These are phyloP conservation scores for Sminthurides aquaticus DNA, from an alignment of 2,888 invertebrate genomes.

Conservation along the genomic window DNA sequence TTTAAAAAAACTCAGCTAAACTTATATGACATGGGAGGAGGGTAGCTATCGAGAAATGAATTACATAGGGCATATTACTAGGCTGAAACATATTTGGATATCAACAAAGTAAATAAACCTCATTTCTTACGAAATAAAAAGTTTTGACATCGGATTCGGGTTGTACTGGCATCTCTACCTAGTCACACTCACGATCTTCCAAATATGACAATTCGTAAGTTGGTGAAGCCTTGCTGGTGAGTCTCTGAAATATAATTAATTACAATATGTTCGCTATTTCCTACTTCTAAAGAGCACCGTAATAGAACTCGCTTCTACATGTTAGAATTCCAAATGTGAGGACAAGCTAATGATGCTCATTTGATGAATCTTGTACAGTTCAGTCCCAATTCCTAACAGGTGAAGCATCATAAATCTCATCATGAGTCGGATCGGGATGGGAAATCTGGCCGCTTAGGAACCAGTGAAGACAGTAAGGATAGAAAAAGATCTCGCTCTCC, in stretches of 20 bases:
- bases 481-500: constrained; percentile 6
- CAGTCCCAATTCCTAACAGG: constrained; percentile 40
- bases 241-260: constrained; percentile 9
- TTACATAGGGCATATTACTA: too few species aligned
- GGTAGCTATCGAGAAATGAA: too few species aligned
- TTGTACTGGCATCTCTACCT: constrained; percentile 17
- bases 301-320: too few species aligned
- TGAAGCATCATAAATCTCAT: constrained; percentile 23
- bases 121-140: constrained; percentile 27
- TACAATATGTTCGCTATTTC: not conserved
- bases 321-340: too few species aligned
- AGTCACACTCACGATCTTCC: constrained; percentile 9
- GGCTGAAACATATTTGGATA: too few species aligned
- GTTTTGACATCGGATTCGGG: constrained; percentile 22
- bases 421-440: constrained; percentile 4
- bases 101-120: constrained; percentile 15
- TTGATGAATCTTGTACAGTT: constrained; percentile 29
- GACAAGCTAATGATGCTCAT: too few species aligned
- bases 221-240: constrained; percentile 10
- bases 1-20: too few species aligned
- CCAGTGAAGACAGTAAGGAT: not conserved
- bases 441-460: too few species aligned
- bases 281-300: too few species aligned
- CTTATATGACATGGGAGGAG: too few species aligned
- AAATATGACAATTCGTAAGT: constrained; percentile 16